A percentile compares a stretch with the other conserved stretches of the same genome.
These are phyloP conservation scores for Thysanoteuthis rhombus DNA, from an alignment of 2,888 invertebrate genomes.

Conservation along the genomic window DNA sequence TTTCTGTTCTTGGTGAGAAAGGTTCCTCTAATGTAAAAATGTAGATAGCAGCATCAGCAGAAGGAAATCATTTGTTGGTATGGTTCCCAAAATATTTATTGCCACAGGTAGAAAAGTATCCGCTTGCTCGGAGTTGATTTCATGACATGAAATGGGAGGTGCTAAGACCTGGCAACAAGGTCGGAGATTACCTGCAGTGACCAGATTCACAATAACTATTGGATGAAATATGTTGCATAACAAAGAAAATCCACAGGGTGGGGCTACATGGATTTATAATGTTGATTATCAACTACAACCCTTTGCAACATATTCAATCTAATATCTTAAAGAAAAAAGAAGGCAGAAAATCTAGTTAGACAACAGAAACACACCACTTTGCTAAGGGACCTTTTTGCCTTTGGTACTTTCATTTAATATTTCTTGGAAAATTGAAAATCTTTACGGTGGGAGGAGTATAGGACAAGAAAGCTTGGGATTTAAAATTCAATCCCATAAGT, in stretches of 20 bases:
- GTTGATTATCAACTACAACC: not conserved
- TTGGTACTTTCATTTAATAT: not conserved
- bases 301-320: not conserved
- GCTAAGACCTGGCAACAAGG: not conserved
- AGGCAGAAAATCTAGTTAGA: not conserved
- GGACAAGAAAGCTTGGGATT: not conserved
- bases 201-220: not conserved
- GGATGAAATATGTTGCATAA: not conserved
- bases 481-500: not conserved
- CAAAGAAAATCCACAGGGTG: not conserved
- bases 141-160: not conserved
- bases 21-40: not conserved
- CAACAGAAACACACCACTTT: not conserved
- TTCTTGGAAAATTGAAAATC: not conserved
- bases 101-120: not conserved
- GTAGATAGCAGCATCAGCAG: not conserved
- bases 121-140: not conserved
- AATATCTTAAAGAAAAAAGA: not conserved
- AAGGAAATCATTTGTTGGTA: not conserved
- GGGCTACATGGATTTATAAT: not conserved
- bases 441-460: not conserved
- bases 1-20: not conserved
- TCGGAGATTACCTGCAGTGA: slow-evolving; percentile 12
- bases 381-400: not conserved
- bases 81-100: not conserved